Evolutionary conservation across 2,113 vertebrate genomes (phyloP).

Genomic region (Calyptommatus sinebrachiatus): DNA sequence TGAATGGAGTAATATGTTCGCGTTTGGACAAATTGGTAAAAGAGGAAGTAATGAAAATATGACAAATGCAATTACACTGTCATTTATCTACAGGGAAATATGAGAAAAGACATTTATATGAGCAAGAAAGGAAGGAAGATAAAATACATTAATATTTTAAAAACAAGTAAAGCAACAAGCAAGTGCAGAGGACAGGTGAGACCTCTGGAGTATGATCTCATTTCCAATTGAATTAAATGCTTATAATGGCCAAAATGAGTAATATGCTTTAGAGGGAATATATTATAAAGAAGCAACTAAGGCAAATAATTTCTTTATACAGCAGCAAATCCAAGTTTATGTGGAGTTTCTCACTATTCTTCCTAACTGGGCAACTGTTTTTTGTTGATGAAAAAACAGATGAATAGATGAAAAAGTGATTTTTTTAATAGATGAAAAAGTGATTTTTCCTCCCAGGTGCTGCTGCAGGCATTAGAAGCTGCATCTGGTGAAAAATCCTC

Average conservation of each 20-base stretch:
- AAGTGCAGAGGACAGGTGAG: no score
- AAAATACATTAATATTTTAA: conserved; percentile 9
- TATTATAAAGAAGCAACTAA: neutral
- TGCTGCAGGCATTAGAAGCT: no score
- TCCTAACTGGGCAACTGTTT: neutral
- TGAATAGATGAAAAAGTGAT: no score
- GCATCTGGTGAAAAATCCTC: no score
- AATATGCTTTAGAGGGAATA: neutral
- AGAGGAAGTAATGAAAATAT: neutral
- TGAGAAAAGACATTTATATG: neutral
- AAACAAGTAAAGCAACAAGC: neutral
- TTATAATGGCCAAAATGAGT: neutral
- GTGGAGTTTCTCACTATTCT: neutral
- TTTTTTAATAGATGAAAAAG: no score
- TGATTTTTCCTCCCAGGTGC: no score
- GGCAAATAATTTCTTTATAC: neutral
- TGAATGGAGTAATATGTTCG: neutral
- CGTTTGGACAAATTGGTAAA: neutral
- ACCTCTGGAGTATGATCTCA: neutral
- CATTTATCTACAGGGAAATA: neutral
- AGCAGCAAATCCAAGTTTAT: neutral
- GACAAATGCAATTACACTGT: neutral
- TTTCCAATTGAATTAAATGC: neutral
- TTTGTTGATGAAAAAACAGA: no score
- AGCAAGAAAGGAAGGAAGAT: neutral